Conservation (phyloP, 2,888 invertebrate genomes). For the Icerya purchasi region DNA sequence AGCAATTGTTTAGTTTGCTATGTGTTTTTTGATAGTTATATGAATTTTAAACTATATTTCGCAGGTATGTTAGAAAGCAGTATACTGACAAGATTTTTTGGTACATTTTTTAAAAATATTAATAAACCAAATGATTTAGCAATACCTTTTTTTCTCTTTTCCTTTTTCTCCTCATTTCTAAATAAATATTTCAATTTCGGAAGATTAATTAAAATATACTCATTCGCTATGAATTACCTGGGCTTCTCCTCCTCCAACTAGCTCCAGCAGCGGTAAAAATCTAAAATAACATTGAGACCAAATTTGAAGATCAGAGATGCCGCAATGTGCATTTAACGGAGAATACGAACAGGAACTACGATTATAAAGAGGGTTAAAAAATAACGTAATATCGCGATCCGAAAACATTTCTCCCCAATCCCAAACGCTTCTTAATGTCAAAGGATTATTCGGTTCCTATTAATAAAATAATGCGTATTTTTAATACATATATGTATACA, state of each 20-base stretch:
- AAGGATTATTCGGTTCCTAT: constrained; percentile 28
- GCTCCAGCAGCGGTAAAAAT: constrained; percentile 65
- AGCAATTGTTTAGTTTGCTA: no score
- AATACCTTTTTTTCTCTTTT: no score
- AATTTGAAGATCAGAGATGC: constrained; percentile 41
- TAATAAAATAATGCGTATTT: no score
- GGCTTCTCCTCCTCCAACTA: constrained; percentile 24
- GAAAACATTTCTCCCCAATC: constrained; percentile 75
- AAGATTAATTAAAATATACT: not conserved
- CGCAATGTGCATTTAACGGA: constrained; percentile 22
- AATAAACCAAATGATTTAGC: no score
- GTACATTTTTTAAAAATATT: no score
- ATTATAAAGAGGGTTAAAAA: constrained; percentile 59
- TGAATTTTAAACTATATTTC: no score
- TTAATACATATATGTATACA: no score
- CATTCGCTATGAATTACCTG: constrained; percentile 16
- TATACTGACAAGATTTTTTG: no score
- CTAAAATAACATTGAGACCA: constrained; percentile 82
- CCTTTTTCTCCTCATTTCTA: not conserved
- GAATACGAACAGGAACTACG: constrained; percentile 17
- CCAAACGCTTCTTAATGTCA: constrained; percentile 60
- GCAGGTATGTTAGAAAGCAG: no score
- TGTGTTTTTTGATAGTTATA: no score
- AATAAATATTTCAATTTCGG: not conserved
- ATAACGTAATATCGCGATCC: constrained; percentile 56